These are phyloP conservation scores for Stegastes partitus DNA, from an alignment of 2,113 vertebrate species.

Conservation along the genomic window DNA sequence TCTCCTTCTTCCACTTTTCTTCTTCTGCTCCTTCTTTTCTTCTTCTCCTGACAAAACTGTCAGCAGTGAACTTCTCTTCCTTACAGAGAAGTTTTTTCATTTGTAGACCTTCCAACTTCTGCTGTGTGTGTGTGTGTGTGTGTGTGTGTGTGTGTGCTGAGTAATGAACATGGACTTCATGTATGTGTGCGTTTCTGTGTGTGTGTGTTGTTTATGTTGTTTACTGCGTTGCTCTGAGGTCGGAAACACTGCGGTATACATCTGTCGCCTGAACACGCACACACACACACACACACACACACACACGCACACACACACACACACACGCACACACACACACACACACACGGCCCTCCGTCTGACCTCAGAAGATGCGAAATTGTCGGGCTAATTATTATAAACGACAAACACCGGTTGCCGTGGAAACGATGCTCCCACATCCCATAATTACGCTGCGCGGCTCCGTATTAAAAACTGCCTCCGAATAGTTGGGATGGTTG, in stretches of 20 bases:
- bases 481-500: conserved; percentile 54
- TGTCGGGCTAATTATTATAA: conserved; percentile 64
- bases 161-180: background rate
- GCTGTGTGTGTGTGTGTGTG: background rate
- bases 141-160: background rate
- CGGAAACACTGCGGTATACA: conserved; percentile 57
- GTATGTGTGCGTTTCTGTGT: conserved; percentile 8
- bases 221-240: conserved; percentile 35
- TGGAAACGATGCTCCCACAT: conserved; percentile 61
- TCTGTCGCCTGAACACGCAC: conserved; percentile 29
- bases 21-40: too few relatives aligned
- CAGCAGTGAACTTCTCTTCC: too few relatives aligned
- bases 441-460: conserved; percentile 44
- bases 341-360: conserved; percentile 41
- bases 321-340: conserved; percentile 32
- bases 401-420: conserved; percentile 53
- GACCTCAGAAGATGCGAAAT: conserved; percentile 56
- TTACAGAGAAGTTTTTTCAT: too few relatives aligned
- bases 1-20: too few relatives aligned
- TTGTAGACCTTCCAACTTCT: too few relatives aligned
- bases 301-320: conserved; percentile 33
- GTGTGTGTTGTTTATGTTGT: conserved; percentile 47
- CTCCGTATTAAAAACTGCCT: conserved; percentile 27
- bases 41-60: too few relatives aligned
- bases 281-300: conserved; percentile 6